Conservation (phyloP, 2,888 invertebrate genomes). For the Perdita meconis region DNA sequence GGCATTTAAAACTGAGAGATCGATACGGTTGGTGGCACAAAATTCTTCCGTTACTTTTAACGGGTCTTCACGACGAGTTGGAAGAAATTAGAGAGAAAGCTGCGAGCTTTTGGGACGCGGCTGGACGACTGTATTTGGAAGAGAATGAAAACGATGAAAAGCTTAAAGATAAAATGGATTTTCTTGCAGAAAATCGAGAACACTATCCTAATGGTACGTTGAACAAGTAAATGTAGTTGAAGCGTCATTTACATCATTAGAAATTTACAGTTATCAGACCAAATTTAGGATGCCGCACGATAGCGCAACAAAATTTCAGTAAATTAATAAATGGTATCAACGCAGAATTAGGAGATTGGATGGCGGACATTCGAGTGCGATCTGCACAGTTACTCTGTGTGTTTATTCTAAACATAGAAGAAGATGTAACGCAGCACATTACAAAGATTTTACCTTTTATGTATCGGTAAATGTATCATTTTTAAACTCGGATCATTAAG, state of each 20-base stretch:
- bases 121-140: slow-evolving; percentile 91
- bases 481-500: slow-evolving; percentile 8
- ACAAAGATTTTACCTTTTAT: slow-evolving; percentile 86
- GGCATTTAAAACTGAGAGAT: slow-evolving; percentile 92
- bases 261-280: slow-evolving; percentile 88
- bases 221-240: background rate
- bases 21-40: slow-evolving; percentile 95
- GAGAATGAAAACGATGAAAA: slow-evolving; percentile 93
- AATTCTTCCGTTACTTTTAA: slow-evolving; percentile 93
- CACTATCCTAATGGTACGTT: slow-evolving; percentile 89
- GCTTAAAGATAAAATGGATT: slow-evolving; percentile 93
- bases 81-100: slow-evolving; percentile 89
- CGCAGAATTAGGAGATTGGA: slow-evolving; percentile 92
- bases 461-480: slow-evolving; percentile 83
- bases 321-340: slow-evolving; percentile 90
- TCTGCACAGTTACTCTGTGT: slow-evolving; percentile 91
- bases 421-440: slow-evolving; percentile 89
- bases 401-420: slow-evolving; percentile 90
- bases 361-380: slow-evolving; percentile 87
- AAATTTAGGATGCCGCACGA: slow-evolving; percentile 92
- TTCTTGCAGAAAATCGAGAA: slow-evolving; percentile 87
- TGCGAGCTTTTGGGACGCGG: slow-evolving; percentile 88
- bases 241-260: background rate
- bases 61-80: slow-evolving; percentile 93
- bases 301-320: slow-evolving; percentile 91